phyloP scores from a whole-genome alignment of 2,888 invertebrate genomes.

The Therioaphis trifolii region DNA sequence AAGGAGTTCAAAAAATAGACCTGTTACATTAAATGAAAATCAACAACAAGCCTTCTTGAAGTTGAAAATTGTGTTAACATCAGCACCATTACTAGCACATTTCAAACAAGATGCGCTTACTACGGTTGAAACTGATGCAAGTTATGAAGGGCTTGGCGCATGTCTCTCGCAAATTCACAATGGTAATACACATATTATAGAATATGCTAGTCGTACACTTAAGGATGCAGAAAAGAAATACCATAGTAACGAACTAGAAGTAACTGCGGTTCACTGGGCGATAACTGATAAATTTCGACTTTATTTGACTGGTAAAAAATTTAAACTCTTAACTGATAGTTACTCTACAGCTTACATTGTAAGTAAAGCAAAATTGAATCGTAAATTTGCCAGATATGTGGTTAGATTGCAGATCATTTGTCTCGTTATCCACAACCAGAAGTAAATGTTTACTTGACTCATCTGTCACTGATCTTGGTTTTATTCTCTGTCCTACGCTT shows the following conservation, averaged over 20 bases:
- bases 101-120: neutral
- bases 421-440: too few relatives aligned
- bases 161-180: neutral
- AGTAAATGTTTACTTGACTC: too few relatives aligned
- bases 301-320: neutral
- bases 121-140: conserved; percentile 9
- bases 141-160: neutral
- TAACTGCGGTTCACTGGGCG: conserved; percentile 29
- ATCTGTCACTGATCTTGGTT: too few relatives aligned
- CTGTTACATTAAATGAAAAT: neutral
- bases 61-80: neutral
- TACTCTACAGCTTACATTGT: conserved; percentile 6
- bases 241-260: neutral
- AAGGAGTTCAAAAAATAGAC: neutral
- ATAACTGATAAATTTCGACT: conserved; percentile 14
- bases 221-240: conserved; percentile 11
- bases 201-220: neutral
- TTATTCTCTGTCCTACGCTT: too few relatives aligned
- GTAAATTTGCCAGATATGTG: conserved; percentile 9
- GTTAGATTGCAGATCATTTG: neutral
- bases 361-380: conserved; percentile 9
- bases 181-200: neutral
- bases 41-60: neutral
- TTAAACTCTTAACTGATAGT: conserved; percentile 15
- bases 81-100: neutral